Percentiles rank a stretch among this genome's conserved stretches.
phyloP scores from a whole-genome alignment of 53 echinoderm and acorn worm species.

The Glandiceps talaboti region DNA sequence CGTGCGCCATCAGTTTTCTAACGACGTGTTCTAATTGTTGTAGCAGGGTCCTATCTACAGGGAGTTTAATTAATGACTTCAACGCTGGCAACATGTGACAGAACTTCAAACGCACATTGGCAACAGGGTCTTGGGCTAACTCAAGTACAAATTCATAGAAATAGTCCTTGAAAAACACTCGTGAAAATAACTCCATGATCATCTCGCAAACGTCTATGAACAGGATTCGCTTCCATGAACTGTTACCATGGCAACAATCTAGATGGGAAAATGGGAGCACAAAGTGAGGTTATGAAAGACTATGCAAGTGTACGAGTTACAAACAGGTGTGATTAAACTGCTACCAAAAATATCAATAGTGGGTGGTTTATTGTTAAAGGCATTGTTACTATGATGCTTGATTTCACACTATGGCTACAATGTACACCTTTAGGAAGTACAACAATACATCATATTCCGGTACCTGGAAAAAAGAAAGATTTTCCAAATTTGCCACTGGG shows the following conservation, averaged over 20 bases:
- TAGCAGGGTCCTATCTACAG: conserved; percentile 61
- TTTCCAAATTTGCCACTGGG: no score
- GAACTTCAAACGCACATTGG: conserved; percentile 93
- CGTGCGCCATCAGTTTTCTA: conserved; percentile 54
- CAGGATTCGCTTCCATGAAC: conserved; percentile 69
- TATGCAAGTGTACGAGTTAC: background rate
- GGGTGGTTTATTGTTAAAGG: no score
- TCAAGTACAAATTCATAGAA: conserved; percentile 78
- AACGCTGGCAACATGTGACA: conserved; percentile 68
- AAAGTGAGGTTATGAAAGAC: background rate
- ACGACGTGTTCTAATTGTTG: conserved; percentile 75
- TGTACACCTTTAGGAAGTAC: no score
- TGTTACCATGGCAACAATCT: conserved; percentile 84
- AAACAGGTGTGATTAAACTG: no score
- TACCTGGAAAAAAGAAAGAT: no score
- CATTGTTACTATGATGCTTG: no score
- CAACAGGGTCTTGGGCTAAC: conserved; percentile 83
- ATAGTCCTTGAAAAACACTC: conserved; percentile 84
- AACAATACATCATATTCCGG: no score
- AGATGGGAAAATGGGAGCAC: background rate
- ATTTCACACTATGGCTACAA: no score
- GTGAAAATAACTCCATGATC: conserved; percentile 87
- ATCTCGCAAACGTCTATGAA: conserved; percentile 78
- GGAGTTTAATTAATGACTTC: conserved; percentile 80
- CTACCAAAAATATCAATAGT: no score